Base-by-base conservation (phyloP, 1,140 invertebrate genomes). In the Mylabris phalerata region DNA sequence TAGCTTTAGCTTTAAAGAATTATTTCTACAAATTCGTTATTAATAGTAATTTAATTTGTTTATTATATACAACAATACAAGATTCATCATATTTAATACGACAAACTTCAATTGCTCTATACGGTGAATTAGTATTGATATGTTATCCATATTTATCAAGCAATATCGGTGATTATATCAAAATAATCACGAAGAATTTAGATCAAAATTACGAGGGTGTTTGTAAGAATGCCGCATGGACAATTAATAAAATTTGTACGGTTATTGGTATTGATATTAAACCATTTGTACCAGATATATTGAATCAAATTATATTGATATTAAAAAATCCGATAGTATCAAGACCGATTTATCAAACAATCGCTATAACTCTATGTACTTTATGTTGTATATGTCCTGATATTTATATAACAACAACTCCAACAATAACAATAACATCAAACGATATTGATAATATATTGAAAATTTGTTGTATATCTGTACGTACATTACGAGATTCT, bases 361-460 rank as follows among this genome's bases (percentile, higher is more conserved):
- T 72, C 95, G 96, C 96, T 80, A 98, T 99, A 80, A 98, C 97
- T 82, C 95, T 99, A 82, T 97, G 97, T 86, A 93, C 95, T 78
- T 89, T 99, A 84, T 97, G 96, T 85, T 94, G 90, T 86, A 95
- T 98, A 80, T 98, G 95, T 84, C 93, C 96, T 76, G 89, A 93
- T 82, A 93, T 98, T 83, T n/a, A 42, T 42, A 5, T 42, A 42
- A 10, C 41, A 42, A 42, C 32, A 32, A 5, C 4, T 32, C 92
- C 98, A 79, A 92, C 96, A 42, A 10, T 9, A 42, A 42, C 32
- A 32, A 5, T 4, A 5, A 92, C 98, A 79, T 92, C 96, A 78
- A 95, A 93, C 78, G 88, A 89, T 82, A 91, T 99, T 83, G 89
- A 93, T 81, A 90, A 94, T 82, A 98, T 99, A 89, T 91, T 98